Evolutionary conservation across 2,113 vertebrate genomes (phyloP).

Genomic region (Clinocottus analis): DNA sequence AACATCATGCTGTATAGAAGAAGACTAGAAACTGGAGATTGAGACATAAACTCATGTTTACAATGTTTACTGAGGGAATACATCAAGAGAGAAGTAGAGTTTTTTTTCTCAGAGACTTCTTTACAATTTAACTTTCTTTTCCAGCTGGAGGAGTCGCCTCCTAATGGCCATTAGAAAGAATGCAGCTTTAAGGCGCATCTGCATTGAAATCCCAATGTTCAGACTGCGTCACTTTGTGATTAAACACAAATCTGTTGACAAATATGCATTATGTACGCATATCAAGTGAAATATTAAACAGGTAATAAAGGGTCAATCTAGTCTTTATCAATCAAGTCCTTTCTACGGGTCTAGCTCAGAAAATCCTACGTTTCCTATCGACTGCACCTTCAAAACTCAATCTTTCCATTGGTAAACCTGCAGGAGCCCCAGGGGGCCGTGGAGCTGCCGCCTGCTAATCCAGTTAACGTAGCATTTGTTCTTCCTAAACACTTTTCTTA

Average conservation of each 20-base stretch:
- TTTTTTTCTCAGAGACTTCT: background rate
- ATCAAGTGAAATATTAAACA: background rate
- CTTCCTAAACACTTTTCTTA: no score
- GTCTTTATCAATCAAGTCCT: background rate
- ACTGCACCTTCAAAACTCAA: background rate
- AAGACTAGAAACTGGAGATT: background rate
- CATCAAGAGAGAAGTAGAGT: background rate
- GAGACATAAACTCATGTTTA: background rate
- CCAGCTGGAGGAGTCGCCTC: no score
- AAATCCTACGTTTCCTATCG: background rate
- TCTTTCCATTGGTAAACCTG: background rate
- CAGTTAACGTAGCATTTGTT: no score
- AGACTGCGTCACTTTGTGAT: background rate
- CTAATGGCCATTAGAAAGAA: no score
- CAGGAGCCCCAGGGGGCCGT: background rate
- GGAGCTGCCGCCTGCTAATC: no score
- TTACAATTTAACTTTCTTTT: no score
- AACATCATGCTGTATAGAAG: background rate
- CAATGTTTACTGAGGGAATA: background rate
- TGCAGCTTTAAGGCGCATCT: background rate
- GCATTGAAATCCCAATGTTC: background rate
- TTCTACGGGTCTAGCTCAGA: background rate
- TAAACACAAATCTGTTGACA: background rate
- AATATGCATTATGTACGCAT: background rate
- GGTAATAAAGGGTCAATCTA: background rate